Conservation (phyloP, 1,140 invertebrate genomes). For the Maniola jurtina region DNA sequence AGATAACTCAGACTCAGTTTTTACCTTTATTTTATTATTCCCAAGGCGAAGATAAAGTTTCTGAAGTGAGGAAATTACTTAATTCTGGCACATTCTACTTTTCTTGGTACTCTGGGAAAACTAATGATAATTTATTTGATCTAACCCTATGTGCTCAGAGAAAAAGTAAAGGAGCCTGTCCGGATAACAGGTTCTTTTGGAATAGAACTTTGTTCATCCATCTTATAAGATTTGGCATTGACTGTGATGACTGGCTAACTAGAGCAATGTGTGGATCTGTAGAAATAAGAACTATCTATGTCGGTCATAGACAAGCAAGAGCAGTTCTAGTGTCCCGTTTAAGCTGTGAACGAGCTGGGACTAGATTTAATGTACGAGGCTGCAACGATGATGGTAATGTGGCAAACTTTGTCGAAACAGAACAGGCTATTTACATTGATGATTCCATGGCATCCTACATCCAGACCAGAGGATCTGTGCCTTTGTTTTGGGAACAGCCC, state of each 20-base stretch:
- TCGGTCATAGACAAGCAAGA: slow-evolving; percentile 93
- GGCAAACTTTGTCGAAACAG: slow-evolving; percentile 99
- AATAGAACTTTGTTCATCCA: slow-evolving; percentile 96
- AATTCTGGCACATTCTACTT: slow-evolving; percentile 99
- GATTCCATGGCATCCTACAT: slow-evolving; percentile 90
- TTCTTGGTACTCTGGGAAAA: slow-evolving; percentile 83
- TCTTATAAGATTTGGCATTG: slow-evolving; percentile 92
- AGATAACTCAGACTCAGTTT: slow-evolving; percentile 94
- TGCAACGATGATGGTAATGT: slow-evolving; percentile 99
- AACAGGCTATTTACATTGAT: slow-evolving; percentile 96
- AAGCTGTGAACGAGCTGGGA: slow-evolving; percentile 97
- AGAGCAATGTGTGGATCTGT: slow-evolving; percentile 97
- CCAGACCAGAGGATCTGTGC: slow-evolving; percentile 97
- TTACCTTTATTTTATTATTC: slow-evolving; percentile 91
- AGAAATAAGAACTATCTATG: slow-evolving; percentile 97
- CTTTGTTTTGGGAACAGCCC: slow-evolving; percentile 99
- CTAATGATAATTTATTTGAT: slow-evolving; percentile 83
- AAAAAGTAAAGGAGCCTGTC: slow-evolving; percentile 86
- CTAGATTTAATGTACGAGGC: slow-evolving; percentile 98
- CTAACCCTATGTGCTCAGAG: slow-evolving; percentile 96
- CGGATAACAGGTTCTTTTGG: slow-evolving; percentile 98
- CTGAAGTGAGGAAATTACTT: slow-evolving; percentile 91
- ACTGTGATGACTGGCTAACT: slow-evolving; percentile 92
- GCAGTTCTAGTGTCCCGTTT: slow-evolving; percentile 96
- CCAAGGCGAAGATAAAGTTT: slow-evolving; percentile 85